A percentile compares a stretch with the other conserved stretches of the same genome.
These are phyloP conservation scores for Oceanites oceanicus DNA, from an alignment of 2,113 vertebrate species.

Conservation along the genomic window DNA sequence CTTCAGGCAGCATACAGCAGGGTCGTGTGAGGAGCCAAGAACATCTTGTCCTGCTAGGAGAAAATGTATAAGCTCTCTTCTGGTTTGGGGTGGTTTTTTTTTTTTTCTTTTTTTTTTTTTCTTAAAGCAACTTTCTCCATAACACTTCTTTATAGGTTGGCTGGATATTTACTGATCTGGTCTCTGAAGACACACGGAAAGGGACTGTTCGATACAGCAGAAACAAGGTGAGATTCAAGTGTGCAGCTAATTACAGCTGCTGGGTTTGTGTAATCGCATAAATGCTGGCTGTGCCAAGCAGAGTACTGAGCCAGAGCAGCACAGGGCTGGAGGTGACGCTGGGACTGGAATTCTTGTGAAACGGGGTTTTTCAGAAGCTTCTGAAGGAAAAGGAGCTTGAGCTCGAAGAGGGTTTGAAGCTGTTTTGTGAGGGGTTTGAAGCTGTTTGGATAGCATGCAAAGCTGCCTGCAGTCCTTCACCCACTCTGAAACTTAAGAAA, in stretches of 20 bases:
- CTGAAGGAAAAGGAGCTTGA: background rate
- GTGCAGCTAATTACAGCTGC: background rate
- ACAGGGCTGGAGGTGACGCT: background rate
- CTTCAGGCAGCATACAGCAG: constrained; percentile 33
- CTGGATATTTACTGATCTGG: constrained; percentile 97
- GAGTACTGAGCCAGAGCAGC: background rate
- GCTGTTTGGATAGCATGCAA: background rate
- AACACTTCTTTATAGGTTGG: constrained; percentile 80
- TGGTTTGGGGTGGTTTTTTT: background rate
- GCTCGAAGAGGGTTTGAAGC: background rate
- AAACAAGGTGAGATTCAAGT: constrained; percentile 82
- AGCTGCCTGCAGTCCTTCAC: background rate
- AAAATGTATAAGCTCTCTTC: constrained; percentile 21
- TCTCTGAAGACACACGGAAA: constrained; percentile 96
- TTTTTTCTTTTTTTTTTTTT: background rate
- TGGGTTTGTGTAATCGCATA: background rate
- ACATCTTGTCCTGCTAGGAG: constrained; percentile 52
- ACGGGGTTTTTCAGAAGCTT: background rate
- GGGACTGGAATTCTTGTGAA: background rate
- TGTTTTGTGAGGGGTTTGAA: background rate
- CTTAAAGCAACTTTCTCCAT: background rate
- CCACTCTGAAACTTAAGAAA: background rate
- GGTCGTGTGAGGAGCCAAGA: constrained; percentile 25
- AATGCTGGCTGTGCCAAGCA: background rate
- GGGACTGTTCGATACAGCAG: constrained; percentile 93